Conservation (phyloP, 2,888 invertebrate species). For the Dicyrtoma fusca region DNA sequence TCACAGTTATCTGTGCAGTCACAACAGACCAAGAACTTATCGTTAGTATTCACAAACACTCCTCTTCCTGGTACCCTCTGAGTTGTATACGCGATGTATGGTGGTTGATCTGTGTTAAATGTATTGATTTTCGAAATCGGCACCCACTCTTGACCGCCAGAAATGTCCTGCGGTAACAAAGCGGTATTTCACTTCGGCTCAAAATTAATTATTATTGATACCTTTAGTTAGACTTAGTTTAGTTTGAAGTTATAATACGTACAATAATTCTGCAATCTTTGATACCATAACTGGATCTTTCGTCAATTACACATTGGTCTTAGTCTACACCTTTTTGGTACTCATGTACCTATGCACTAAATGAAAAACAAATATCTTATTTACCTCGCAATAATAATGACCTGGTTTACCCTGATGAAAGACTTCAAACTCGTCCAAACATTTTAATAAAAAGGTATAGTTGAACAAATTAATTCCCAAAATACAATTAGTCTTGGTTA, state of each 20-base stretch:
- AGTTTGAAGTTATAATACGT: background rate
- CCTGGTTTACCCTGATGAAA: constrained; percentile 39
- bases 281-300: no score
- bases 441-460: constrained; percentile 77
- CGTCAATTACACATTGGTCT: no score
- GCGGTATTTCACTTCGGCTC: no score
- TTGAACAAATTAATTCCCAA: constrained; percentile 90
- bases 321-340: no score
- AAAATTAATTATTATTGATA: no score
- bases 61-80: constrained; percentile 81
- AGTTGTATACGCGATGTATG: constrained; percentile 83
- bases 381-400: background rate
- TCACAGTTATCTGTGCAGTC: constrained; percentile 90
- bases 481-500: constrained; percentile 70
- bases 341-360: background rate
- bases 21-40: constrained; percentile 84
- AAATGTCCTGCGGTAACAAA: constrained; percentile 66
- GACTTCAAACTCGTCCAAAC: constrained; percentile 75
- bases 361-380: background rate
- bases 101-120: constrained; percentile 78
- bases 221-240: no score
- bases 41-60: constrained; percentile 80
- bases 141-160: constrained; percentile 78
- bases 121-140: constrained; percentile 89
- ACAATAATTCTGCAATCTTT: no score